phyloP scores from a whole-genome alignment of 1,140 invertebrate species.

The Brachionus paranguensis region DNA sequence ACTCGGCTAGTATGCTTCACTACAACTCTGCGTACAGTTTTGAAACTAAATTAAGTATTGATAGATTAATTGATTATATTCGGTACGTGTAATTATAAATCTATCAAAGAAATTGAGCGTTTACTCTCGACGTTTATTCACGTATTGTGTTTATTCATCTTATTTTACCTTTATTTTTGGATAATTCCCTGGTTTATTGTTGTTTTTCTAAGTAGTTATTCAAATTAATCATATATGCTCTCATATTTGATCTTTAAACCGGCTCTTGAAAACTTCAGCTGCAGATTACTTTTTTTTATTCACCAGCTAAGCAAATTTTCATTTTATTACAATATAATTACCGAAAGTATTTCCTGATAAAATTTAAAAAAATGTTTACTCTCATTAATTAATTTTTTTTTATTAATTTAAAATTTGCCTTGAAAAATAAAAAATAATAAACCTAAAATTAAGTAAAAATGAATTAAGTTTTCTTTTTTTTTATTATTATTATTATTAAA shows the following conservation, averaged over 20 bases:
- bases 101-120: conserved; percentile 10
- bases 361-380: not conserved
- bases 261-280: not conserved
- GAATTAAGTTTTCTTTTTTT: no score
- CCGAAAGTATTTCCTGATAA: not conserved
- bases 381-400: no score
- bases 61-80: conserved; percentile 34
- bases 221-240: not conserved
- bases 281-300: not conserved
- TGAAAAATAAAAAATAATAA: no score
- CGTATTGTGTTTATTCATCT: not conserved
- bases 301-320: not conserved
- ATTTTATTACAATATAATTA: no score
- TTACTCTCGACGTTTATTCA: not conserved
- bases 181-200: not conserved
- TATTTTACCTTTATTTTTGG: not conserved
- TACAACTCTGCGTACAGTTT: not conserved
- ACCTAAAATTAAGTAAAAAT: no score
- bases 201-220: not conserved
- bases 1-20: not conserved
- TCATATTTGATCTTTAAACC: not conserved
- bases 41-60: not conserved
- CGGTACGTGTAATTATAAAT: conserved; percentile 21
- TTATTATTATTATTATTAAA: no score
- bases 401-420: no score